Evolutionary conservation across 2,888 invertebrate species (phyloP).

Genomic region (Lagria hirta): DNA sequence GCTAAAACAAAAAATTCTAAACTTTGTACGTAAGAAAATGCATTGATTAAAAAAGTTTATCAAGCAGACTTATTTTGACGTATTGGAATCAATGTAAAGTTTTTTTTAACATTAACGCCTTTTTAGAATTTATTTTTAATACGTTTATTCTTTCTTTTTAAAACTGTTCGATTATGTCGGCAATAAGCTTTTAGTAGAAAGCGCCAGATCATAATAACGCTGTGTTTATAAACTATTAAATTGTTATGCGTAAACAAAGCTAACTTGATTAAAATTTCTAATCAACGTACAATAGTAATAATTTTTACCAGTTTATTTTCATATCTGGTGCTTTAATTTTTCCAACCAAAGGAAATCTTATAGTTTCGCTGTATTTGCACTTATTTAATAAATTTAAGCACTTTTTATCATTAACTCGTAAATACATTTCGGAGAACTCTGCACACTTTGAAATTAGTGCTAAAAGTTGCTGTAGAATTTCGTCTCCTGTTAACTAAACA

Average conservation of each 20-base stretch:
- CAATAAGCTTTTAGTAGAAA: too few species aligned
- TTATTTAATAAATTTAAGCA: conserved; percentile 70
- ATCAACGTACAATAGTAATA: too few species aligned
- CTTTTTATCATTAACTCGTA: conserved; percentile 70
- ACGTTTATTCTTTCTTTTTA: too few species aligned
- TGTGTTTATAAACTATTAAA: too few species aligned
- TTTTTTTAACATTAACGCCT: neutral
- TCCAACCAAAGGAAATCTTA: conserved; percentile 71
- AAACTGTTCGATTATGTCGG: too few species aligned
- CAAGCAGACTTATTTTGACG: too few species aligned
- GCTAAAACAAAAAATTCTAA: conserved; percentile 50
- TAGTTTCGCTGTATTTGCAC: conserved; percentile 59
- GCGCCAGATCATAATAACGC: too few species aligned
- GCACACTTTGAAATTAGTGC: conserved; percentile 62
- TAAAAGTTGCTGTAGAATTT: conserved; percentile 60
- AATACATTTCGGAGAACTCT: conserved; percentile 68
- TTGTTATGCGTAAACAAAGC: too few species aligned
- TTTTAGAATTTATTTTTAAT: conserved; percentile 5
- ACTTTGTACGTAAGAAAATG: conserved; percentile 7
- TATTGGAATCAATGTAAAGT: too few species aligned
- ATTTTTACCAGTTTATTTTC: conserved; percentile 72
- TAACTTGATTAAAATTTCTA: too few species aligned
- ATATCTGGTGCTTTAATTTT: conserved; percentile 69
- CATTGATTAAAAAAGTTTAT: too few species aligned
- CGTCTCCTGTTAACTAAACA: conserved; percentile 61